phyloP scores from a whole-genome alignment of 2,888 invertebrate genomes.

The Drosophila ezoana region DNA sequence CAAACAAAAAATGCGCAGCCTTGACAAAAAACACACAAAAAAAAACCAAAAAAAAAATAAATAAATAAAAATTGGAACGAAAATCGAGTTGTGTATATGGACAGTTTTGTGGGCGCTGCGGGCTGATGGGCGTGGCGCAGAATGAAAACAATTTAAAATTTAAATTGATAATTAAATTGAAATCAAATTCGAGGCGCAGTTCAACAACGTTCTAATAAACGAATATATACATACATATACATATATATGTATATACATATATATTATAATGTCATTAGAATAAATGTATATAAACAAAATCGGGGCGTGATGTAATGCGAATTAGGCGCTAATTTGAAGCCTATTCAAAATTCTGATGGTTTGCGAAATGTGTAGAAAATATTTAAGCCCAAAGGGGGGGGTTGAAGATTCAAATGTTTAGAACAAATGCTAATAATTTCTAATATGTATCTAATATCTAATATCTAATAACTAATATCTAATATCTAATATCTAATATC shows the following conservation, averaged over 20 bases:
- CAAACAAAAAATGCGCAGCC: constrained; percentile 50
- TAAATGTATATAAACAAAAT: neutral
- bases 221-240: constrained; percentile 2
- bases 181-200: constrained; percentile 56
- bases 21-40: constrained; percentile 54
- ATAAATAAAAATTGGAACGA: constrained; percentile 26
- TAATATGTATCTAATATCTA: neutral
- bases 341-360: neutral
- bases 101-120: neutral
- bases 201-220: constrained; percentile 15
- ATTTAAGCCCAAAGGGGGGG: neutral
- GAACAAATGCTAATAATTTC: too few species aligned
- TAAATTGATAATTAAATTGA: constrained; percentile 67
- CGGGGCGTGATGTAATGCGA: constrained; percentile 19
- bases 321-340: constrained; percentile 8
- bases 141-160: constrained; percentile 53
- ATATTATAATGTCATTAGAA: neutral
- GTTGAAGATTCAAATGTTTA: neutral
- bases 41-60: constrained; percentile 23
- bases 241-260: constrained; percentile 1
- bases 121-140: constrained; percentile 12
- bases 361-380: neutral
- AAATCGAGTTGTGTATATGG: constrained; percentile 22
- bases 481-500: neutral
- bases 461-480: too few species aligned